Conservation (phyloP, 2,797 vertebrate genomes). For the Acropternis orthonyx region DNA sequence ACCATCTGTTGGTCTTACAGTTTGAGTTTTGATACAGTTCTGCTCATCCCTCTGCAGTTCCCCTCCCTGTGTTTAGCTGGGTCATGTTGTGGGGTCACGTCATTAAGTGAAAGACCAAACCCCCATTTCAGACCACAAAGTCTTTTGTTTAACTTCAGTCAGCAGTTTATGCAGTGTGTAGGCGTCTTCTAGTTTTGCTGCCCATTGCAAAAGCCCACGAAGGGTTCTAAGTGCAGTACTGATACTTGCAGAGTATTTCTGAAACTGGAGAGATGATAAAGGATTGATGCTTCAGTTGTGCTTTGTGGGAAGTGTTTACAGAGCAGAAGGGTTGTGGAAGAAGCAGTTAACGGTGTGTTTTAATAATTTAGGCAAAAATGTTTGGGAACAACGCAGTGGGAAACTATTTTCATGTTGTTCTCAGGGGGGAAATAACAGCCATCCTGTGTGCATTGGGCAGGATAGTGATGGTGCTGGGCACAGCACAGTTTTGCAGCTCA, state of each 20-base stretch:
- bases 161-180: accelerated
- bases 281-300: background rate
- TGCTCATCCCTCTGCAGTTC: background rate
- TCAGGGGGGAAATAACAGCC: background rate
- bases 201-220: accelerated
- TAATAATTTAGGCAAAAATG: background rate
- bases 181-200: background rate
- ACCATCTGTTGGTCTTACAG: background rate
- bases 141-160: background rate
- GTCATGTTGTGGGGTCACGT: background rate
- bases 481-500: background rate
- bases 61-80: background rate
- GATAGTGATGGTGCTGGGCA: background rate
- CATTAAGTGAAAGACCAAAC: background rate
- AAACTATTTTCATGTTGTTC: background rate
- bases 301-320: background rate
- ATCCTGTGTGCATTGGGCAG: background rate
- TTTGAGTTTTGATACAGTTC: accelerated
- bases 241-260: background rate
- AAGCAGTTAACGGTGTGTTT: background rate
- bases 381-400: background rate
- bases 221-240: background rate
- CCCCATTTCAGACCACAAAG: background rate
- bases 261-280: background rate
- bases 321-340: background rate